These are phyloP conservation scores for Anorthoa munda DNA, from an alignment of 2,888 invertebrate genomes.

Conservation along the genomic window DNA sequence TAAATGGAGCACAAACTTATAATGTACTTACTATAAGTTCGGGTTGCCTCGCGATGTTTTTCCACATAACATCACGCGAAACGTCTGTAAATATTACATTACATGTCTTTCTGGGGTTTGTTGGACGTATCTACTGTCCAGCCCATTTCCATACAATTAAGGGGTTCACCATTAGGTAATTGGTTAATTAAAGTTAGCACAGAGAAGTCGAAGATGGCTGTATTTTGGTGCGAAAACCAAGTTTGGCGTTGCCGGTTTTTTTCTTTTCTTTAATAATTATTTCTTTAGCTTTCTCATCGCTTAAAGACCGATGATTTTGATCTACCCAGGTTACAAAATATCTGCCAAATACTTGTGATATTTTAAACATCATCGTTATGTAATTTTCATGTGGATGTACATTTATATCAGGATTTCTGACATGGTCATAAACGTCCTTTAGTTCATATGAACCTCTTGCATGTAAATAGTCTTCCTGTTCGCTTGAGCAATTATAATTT, in stretches of 20 bases:
- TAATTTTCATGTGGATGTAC: conserved; percentile 19
- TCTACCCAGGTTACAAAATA: conserved; percentile 30
- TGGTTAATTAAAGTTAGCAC: conserved; percentile 11
- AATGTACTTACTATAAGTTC: too few species aligned
- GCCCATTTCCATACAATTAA: not conserved
- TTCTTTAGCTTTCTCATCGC: not conserved
- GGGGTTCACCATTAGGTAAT: not conserved
- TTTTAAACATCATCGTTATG: conserved; percentile 34
- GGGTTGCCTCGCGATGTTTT: too few species aligned
- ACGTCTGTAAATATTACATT: too few species aligned
- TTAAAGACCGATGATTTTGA: conserved; percentile 31
- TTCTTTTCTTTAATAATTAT: conserved; percentile 20
- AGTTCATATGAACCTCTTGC: not conserved
- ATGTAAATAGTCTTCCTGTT: not conserved
- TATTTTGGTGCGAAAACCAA: conserved; percentile 9
- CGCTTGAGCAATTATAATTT: not conserved
- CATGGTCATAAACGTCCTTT: conserved; percentile 32
- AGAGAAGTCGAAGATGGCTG: conserved; percentile 33
- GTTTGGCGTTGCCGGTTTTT: not conserved
- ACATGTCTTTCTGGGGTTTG: not conserved
- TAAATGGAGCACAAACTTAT: too few species aligned
- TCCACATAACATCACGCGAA: too few species aligned
- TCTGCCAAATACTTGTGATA: conserved; percentile 37
- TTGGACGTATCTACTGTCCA: not conserved
- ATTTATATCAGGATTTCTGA: not conserved